phyloP scores from a whole-genome alignment of 2,888 invertebrate genomes.

The Ectemnius continuus region DNA sequence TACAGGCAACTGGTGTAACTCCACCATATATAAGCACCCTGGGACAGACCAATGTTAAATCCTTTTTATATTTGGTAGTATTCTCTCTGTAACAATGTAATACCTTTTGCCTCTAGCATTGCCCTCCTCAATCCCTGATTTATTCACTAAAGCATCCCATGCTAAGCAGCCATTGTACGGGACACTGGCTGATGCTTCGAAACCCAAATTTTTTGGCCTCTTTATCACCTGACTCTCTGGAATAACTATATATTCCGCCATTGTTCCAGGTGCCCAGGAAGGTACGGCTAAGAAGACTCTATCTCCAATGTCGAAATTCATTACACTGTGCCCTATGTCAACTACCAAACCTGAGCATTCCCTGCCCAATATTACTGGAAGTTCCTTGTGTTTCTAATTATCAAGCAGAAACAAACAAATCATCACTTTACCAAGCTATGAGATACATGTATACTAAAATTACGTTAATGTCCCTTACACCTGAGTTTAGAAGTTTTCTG shows the following conservation, averaged over 20 bases:
- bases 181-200: constrained; percentile 82
- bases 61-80: constrained; percentile 11
- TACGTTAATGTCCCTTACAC: constrained; percentile 63
- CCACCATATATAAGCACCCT: constrained; percentile 81
- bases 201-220: constrained; percentile 81
- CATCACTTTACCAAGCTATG: neutral
- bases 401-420: constrained; percentile 30
- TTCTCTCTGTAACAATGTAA: too few relatives aligned
- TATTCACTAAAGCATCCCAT: constrained; percentile 79
- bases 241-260: constrained; percentile 81
- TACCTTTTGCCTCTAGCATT: constrained; percentile 80
- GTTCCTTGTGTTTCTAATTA: constrained; percentile 74
- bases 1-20: constrained; percentile 81
- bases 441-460: neutral
- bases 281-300: constrained; percentile 82
- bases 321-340: constrained; percentile 81
- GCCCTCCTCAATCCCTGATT: constrained; percentile 78
- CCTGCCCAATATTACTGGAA: constrained; percentile 82
- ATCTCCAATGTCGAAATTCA: constrained; percentile 82
- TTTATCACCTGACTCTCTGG: constrained; percentile 79
- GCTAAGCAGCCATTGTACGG: constrained; percentile 82
- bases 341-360: constrained; percentile 83
- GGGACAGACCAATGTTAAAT: constrained; percentile 40
- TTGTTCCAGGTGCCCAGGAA: constrained; percentile 81
- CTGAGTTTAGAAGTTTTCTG: constrained; percentile 75